Conservation (phyloP, 2,888 invertebrate species). For the Clepsis dumicolana region DNA sequence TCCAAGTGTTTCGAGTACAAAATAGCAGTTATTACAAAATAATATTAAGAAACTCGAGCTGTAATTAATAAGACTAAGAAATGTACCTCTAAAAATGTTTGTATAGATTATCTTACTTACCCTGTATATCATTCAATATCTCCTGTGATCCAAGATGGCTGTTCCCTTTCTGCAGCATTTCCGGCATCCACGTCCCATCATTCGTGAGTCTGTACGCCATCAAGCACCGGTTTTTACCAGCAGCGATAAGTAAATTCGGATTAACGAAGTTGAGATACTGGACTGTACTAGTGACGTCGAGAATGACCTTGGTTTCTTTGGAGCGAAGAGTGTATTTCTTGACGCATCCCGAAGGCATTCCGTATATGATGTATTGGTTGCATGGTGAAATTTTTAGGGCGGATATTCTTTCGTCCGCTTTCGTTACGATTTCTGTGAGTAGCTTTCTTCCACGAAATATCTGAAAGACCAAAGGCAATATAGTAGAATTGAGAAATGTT, state of each 20-base stretch:
- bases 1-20: no score
- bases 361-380: slow-evolving; percentile 82
- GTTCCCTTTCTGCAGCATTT: slow-evolving; percentile 75
- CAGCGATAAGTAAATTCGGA: slow-evolving; percentile 68
- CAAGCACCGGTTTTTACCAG: slow-evolving; percentile 72
- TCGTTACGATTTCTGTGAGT: slow-evolving; percentile 74
- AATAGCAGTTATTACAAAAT: no score
- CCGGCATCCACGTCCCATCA: slow-evolving; percentile 67
- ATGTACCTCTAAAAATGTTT: no score
- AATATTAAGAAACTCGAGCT: no score
- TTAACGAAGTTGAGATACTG: slow-evolving; percentile 75
- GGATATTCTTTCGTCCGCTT: slow-evolving; percentile 75
- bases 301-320: slow-evolving; percentile 66
- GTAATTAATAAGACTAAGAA: no score
- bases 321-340: slow-evolving; percentile 72
- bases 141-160: slow-evolving; percentile 78
- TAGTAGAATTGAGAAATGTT: not conserved
- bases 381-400: slow-evolving; percentile 79
- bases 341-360: slow-evolving; percentile 75
- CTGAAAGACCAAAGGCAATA: slow-evolving; percentile 55
- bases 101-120: slow-evolving; percentile 50
- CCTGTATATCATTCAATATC: slow-evolving; percentile 75
- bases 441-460: slow-evolving; percentile 78
- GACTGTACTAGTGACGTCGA: slow-evolving; percentile 75
- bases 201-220: slow-evolving; percentile 70